Evolutionary conservation across 2,113 vertebrate genomes (phyloP), one percentile per base, ranked within the genome.

Genomic region (Ammodytes dubius): DNA sequence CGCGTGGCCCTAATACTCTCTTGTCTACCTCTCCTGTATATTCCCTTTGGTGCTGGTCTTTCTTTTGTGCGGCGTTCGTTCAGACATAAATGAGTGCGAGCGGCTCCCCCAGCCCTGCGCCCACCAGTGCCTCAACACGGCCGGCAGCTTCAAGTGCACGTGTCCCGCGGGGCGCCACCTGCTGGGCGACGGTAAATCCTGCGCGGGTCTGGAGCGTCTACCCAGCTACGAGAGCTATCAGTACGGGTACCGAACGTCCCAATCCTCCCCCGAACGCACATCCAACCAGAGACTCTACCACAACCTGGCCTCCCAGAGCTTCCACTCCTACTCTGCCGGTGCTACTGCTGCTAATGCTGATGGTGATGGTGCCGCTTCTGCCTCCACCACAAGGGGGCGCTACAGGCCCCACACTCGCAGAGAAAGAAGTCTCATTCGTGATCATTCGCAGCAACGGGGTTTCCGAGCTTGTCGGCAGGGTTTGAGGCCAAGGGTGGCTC

Each of bases 51-150:
- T 93, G 91, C 95, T 93, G 91, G 89, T 88, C 82, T 83, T 67
- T 84, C 82, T 91, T 27, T 90, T 90, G 80, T 85, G 69, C 90
- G 85, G 96, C 94, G 94, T 95, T 88, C 94, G 94, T 95, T 88
- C 96, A 99, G 98, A 99, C 92, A 96, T 97, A 96, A 98, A 99
- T 95, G 98, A 99, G 95, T 99, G 98, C 81, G 96, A 98, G 89
- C 95, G 95, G 90, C 95, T 96, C 75, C 97, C 96, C 64, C 96
- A 95, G 79, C 97, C 97, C 90, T 99, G 98, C 91, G 98, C 97
- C 71, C 94, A 97, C 95, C 96, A 93, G 70, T 99, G 98, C 89
- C 89, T 96, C 96, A 98, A 99, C 97, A 97, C 90, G 81, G 97
- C 96, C 0, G 97, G 98, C 96, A 99, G 97, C 97, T 99, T 96